A percentile compares a stretch with the other conserved stretches of the same genome.
Evolutionary conservation across 92 coral and sea anemone genomes (phyloP).

Genomic region (Porites cylindrica): DNA sequence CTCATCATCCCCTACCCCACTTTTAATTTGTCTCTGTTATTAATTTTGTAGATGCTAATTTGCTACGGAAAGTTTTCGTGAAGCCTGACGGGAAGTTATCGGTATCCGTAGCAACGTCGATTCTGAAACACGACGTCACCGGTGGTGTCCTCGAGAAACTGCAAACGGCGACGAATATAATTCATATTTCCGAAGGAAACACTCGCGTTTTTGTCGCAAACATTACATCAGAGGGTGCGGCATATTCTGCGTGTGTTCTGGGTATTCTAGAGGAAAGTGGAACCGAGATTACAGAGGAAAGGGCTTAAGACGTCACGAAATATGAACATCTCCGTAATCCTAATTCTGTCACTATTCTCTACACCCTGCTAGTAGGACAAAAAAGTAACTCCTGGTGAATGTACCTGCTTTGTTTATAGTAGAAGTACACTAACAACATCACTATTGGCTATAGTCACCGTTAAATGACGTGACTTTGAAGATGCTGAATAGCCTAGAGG

Average conservation of each 20-base stretch:
- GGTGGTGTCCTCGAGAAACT: conserved; percentile 86
- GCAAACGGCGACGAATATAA: conserved; percentile 73
- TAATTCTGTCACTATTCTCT: too few relatives aligned
- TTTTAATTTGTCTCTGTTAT: too few relatives aligned
- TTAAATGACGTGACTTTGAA: too few relatives aligned
- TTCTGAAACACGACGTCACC: conserved; percentile 80
- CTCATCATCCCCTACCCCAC: too few relatives aligned
- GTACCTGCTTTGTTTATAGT: too few relatives aligned
- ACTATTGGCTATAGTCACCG: too few relatives aligned
- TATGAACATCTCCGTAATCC: not conserved
- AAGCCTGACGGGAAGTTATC: conserved; percentile 60
- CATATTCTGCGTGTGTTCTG: conserved; percentile 61
- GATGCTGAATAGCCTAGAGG: too few relatives aligned
- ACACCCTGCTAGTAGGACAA: too few relatives aligned
- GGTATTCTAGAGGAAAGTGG: conserved; percentile 64
- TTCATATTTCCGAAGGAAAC: conserved; percentile 56
- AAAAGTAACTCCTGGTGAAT: too few relatives aligned
- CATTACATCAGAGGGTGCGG: conserved; percentile 54
- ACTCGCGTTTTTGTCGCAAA: conserved; percentile 77
- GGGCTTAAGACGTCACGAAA: not conserved
- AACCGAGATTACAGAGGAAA: conserved; percentile 56
- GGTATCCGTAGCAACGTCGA: conserved; percentile 79
- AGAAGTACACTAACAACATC: too few relatives aligned
- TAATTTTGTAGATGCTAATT: conserved; percentile 57
- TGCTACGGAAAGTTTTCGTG: conserved; percentile 67